phyloP scores from a whole-genome alignment of 1,140 invertebrate genomes.

The Eriosoma lanigerum region DNA sequence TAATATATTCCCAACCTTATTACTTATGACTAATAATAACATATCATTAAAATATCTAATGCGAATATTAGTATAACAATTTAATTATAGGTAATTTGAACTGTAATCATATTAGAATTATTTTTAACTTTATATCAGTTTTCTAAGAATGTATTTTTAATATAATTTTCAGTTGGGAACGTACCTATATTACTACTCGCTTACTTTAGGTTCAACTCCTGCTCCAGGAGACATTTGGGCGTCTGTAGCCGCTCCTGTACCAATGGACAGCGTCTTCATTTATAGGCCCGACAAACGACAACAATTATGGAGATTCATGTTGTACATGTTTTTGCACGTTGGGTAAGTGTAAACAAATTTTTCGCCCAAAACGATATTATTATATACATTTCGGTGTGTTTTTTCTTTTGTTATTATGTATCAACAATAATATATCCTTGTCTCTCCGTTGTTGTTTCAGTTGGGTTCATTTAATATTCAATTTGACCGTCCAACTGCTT shows the following conservation, averaged over 20 bases:
- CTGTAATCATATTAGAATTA: too few species aligned
- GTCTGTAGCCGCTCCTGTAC: constrained; percentile 75
- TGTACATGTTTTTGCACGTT: constrained; percentile 94
- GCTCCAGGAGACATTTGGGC: constrained; percentile 78
- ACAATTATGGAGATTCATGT: constrained; percentile 91
- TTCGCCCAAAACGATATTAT: too few species aligned
- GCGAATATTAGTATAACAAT: too few species aligned
- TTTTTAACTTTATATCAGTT: too few species aligned
- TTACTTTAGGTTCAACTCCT: constrained; percentile 59
- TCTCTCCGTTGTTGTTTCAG: constrained; percentile 62
- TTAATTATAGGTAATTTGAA: too few species aligned
- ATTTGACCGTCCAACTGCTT: constrained; percentile 86
- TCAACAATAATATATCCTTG: too few species aligned
- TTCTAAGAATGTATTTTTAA: too few species aligned
- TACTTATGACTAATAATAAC: too few species aligned
- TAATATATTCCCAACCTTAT: too few species aligned
- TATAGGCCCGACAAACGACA: constrained; percentile 88
- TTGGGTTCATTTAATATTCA: constrained; percentile 93
- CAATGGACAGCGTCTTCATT: constrained; percentile 89
- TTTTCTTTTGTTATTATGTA: too few species aligned
- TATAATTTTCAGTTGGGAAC: constrained; percentile 77
- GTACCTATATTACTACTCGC: constrained; percentile 77
- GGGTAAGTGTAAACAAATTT: constrained; percentile 71
- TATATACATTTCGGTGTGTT: too few species aligned
- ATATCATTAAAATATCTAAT: too few species aligned